Base-by-base conservation (phyloP, 2,113 vertebrate species). In the Rhinoptilus africanus region DNA sequence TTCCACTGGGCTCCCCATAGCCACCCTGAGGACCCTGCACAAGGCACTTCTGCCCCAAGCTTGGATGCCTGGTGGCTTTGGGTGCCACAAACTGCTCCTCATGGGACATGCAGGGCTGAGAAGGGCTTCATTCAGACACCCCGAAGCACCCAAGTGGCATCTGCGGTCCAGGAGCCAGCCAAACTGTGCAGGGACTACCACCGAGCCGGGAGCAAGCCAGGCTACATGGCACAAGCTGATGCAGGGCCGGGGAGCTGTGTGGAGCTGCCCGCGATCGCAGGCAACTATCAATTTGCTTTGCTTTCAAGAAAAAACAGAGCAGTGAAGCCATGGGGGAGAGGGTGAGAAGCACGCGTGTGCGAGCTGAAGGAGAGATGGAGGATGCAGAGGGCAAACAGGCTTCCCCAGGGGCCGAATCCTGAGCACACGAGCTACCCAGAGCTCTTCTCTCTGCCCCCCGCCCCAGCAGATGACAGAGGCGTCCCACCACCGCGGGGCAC, bases 321-420 rank as follows among this genome's bases (percentile, higher is more conserved):
- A 83, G 63, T 7, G 37, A 79, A 56, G 63, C 32, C 35, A 35
- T 13, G 6, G 27, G 20, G 48, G n/a, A 28, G 23, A 57, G 13
- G 8, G 10, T 0, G 21, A 53, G 66, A 72, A 32, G 56, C 39
- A 59, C 0, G 2, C 3, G 45, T 34, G 27, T 23, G 21, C 0
- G 2, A 66, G 89, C 56, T 92, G 67, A 75, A 62, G 35, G 34
- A 82, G 85, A 54, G 54, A 43, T 39, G 64, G 59, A 84, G 45
- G 56, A 86, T 34, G 37, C 50, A 45, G 50, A 35, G 18, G 26
- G 72, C 32, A 41, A 39, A 53, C 5, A 39, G 43, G 72, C 62
- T 5, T 56, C 43, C 53, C 24, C 35, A 71, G 47, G 41, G 63
- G 54, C 45, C 1, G 12, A 43, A 91, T 32, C 35, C 63, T 47